Evolutionary conservation across 2,797 vertebrate genomes (phyloP), one percentile per base, ranked within the genome.

Genomic region (Stomatorhinus walkeri): DNA sequence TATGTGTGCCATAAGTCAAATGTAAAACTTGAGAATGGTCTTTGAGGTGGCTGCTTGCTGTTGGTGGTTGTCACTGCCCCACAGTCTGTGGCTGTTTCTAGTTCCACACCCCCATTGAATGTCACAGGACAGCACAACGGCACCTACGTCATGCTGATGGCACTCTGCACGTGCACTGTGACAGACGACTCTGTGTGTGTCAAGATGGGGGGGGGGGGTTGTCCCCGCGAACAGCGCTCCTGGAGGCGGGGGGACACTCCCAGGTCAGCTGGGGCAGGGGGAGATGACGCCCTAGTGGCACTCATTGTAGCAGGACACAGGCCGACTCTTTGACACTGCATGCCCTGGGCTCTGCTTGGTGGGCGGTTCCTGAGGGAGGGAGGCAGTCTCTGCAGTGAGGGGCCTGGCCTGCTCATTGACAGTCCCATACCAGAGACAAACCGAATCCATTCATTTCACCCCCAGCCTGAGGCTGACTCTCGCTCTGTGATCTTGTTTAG

Each of bases 211-310:
- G 79, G 8, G 43, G 43, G 0, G 40, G 1, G 86, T 56, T 22
- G 83, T 92, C 92, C 92, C 93, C 93, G 1, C 92, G 92, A 92
- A 90, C 91, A 43, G 68, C 64, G 59, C 46, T 89, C 12, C 24
- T 43, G 46, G 19, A 46, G 28, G n/a, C 22, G 2, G 46, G 72
- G 54, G 22, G 28, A 43, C 40, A 32, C 43, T 36, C 76, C 43
- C 32, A 48, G 79, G 79, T 40, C 32, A 16, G 68, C 36, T 24
- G 86, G 83, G 28, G 40, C 56, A 81, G 79, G 76, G 88, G 22
- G 64, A 89, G 85, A 43, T 88, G 90, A 88, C 76, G 90, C 85
- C 91, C 72, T 28, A 90, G 90, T 90, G 91, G 88, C 91, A 89
- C 89, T 61, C 90, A 90, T 91, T 90, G 90, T 89, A 89, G 88